A percentile compares a stretch with the other conserved stretches of the same genome.
These are phyloP conservation scores for Lepus townsendii DNA, from an alignment of 2,797 vertebrate species.

Conservation along the genomic window DNA sequence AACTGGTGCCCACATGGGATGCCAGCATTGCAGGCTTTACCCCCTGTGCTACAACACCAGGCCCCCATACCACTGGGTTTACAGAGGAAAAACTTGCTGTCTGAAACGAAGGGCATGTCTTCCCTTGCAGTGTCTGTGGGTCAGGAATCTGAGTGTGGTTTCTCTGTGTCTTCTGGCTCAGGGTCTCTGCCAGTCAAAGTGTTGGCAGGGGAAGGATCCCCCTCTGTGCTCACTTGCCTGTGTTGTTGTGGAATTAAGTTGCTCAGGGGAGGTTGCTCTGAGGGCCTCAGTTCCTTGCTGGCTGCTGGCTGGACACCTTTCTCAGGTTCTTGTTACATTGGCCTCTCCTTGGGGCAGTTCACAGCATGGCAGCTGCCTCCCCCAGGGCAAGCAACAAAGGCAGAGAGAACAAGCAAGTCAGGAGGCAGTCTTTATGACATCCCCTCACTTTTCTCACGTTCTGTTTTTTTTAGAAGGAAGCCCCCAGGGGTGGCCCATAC, in stretches of 20 bases:
- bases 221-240: not conserved
- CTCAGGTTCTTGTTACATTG: not conserved
- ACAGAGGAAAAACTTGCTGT: conserved; percentile 3
- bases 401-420: not conserved
- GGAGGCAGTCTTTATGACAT: not conserved
- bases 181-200: not conserved
- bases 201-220: not conserved
- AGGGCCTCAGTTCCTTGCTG: conserved; percentile 16
- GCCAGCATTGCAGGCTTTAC: too few relatives aligned
- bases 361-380: not conserved
- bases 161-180: not conserved
- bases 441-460: not conserved
- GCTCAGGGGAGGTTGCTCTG: not conserved
- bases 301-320: not conserved
- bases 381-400: too few relatives aligned
- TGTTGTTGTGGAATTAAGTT: not conserved
- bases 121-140: not conserved
- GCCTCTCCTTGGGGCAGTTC: not conserved
- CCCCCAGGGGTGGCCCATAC: not conserved
- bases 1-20: too few relatives aligned
- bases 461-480: not conserved
- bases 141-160: not conserved
- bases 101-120: not conserved
- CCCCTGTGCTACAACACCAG: too few relatives aligned
- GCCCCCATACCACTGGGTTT: not conserved